Evolutionary conservation across 2,113 vertebrate genomes (phyloP).

Genomic region (Thalassoma bifasciatum): DNA sequence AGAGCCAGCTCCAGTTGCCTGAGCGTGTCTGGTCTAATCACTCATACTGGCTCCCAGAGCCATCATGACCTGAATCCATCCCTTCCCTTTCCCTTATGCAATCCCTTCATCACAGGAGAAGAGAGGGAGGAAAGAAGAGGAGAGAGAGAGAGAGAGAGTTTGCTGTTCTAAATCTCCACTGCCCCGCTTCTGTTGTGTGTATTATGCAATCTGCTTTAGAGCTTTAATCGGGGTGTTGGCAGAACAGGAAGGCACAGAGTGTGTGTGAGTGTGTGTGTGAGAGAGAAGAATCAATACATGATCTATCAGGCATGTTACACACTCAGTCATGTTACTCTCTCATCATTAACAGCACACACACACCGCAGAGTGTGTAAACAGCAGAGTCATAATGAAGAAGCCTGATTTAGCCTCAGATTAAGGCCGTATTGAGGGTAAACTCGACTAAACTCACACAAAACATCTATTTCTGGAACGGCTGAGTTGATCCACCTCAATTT

Average conservation of each 20-base stretch:
- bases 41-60: conserved; percentile 69
- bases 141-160: conserved; percentile 35
- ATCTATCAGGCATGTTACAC: conserved; percentile 36
- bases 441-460: conserved; percentile 27
- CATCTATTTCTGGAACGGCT: conserved; percentile 21
- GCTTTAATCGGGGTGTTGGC: conserved; percentile 69
- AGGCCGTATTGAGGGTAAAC: conserved; percentile 4
- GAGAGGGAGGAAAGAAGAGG: conserved; percentile 30
- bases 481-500: conserved; percentile 25
- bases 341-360: background rate
- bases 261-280: conserved; percentile 11
- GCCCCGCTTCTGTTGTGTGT: conserved; percentile 72
- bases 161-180: conserved; percentile 81
- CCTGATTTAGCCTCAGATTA: conserved; percentile 33
- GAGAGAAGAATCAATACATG: conserved; percentile 40
- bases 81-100: conserved; percentile 76
- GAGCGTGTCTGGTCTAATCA: conserved; percentile 79
- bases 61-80: conserved; percentile 80
- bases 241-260: conserved; percentile 35
- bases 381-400: background rate
- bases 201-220: conserved; percentile 79
- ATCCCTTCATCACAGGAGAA: conserved; percentile 69
- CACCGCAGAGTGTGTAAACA: conserved; percentile 2
- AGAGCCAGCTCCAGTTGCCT: conserved; percentile 52
- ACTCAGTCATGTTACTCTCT: background rate